Evolutionary conservation across 2,113 vertebrate genomes (phyloP).

Genomic region (Lethenteron reissneri): DNA sequence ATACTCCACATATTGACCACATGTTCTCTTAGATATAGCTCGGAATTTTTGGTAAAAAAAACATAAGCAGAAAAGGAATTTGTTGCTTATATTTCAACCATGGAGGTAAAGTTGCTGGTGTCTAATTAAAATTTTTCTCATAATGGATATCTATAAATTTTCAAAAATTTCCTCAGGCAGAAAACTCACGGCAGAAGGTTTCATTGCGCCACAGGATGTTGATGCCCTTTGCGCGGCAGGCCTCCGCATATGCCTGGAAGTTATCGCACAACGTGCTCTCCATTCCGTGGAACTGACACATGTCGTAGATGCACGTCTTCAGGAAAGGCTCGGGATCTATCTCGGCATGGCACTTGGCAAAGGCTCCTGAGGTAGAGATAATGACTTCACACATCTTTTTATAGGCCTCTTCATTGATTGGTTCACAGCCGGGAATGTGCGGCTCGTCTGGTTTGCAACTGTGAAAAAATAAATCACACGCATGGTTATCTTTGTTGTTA

Average conservation of each 20-base stretch:
- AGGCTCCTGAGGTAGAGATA: too few species aligned
- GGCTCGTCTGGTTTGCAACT: too few species aligned
- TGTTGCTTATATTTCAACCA: neutral
- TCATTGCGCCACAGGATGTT: conserved; percentile 20
- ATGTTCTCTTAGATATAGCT: neutral
- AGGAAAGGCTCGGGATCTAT: conserved; percentile 19
- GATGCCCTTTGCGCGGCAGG: conserved; percentile 19
- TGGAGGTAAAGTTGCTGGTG: too few species aligned
- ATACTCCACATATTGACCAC: neutral
- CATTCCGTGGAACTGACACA: conserved; percentile 25
- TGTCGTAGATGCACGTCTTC: conserved; percentile 22
- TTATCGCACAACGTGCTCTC: conserved; percentile 19
- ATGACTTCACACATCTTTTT: too few species aligned
- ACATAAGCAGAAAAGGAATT: neutral
- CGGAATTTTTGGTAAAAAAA: neutral
- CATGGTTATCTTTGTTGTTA: too few species aligned
- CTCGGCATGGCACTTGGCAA: conserved; percentile 19
- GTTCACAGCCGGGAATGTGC: too few species aligned
- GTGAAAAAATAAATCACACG: too few species aligned
- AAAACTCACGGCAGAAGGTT: conserved; percentile 23
- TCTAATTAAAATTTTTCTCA: too few species aligned
- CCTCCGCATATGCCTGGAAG: conserved; percentile 21
- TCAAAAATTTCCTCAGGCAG: too few species aligned
- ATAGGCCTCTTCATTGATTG: too few species aligned
- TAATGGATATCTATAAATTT: neutral